phyloP scores from a whole-genome alignment of 2,113 vertebrate genomes.

The Catharus minimus region DNA sequence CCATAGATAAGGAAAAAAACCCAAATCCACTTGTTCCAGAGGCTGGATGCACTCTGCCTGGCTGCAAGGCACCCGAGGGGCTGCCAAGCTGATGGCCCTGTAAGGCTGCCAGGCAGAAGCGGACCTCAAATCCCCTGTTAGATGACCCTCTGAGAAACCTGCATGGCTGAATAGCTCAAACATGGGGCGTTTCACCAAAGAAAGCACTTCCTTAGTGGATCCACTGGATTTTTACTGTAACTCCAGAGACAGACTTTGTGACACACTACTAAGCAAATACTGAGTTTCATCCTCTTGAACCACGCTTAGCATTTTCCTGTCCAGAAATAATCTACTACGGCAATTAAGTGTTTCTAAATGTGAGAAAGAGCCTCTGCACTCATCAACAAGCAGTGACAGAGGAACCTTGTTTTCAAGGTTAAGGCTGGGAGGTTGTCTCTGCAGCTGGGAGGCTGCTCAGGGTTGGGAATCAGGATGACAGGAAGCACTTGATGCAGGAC shows the following conservation, averaged over 20 bases:
- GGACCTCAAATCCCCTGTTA: neutral
- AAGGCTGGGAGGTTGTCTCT: neutral
- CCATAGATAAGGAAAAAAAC: neutral
- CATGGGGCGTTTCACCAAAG: neutral
- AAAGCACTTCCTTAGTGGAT: neutral
- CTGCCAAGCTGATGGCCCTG: neutral
- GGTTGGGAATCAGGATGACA: neutral
- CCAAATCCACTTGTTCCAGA: neutral
- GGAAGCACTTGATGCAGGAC: neutral
- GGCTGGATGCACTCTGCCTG: neutral
- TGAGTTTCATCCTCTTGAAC: neutral
- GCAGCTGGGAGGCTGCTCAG: neutral
- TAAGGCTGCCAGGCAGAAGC: neutral
- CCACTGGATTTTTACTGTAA: slow-evolving; percentile 18
- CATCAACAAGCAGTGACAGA: neutral
- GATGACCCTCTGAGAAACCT: neutral
- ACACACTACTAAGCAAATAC: neutral
- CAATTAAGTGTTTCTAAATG: neutral
- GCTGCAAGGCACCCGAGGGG: neutral
- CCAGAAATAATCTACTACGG: neutral
- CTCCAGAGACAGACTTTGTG: neutral
- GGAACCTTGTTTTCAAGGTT: neutral
- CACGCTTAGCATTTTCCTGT: neutral
- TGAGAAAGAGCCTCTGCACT: neutral
- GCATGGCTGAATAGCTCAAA: neutral